Conservation (phyloP, 2,888 invertebrate genomes). For the Patella ulyssiponensis region DNA sequence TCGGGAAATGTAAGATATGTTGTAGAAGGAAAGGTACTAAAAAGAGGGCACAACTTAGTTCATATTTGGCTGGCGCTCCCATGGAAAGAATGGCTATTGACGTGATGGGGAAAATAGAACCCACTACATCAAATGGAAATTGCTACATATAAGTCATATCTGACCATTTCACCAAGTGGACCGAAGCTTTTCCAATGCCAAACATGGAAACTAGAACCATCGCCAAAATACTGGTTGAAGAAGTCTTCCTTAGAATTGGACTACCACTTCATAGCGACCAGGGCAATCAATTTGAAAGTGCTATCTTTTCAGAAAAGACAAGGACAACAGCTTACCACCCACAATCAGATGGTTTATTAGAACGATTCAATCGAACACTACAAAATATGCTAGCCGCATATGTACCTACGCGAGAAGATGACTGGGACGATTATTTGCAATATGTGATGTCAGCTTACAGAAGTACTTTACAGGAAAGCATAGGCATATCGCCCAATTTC, state of each 20-base stretch:
- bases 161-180: slow-evolving; percentile 32
- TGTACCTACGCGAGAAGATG: background rate
- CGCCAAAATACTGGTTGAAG: background rate
- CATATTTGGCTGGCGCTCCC: slow-evolving; percentile 23
- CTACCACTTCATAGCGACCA: background rate
- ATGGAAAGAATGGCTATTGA: slow-evolving; percentile 37
- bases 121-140: slow-evolving; percentile 25
- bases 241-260: slow-evolving; percentile 26
- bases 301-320: slow-evolving; percentile 20
- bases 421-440: background rate
- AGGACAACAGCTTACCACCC: slow-evolving; percentile 22
- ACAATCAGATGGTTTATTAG: slow-evolving; percentile 39
- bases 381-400: slow-evolving; percentile 27
- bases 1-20: background rate
- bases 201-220: slow-evolving; percentile 5
- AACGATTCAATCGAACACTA: slow-evolving; percentile 28
- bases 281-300: background rate
- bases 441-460: background rate
- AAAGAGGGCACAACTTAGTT: background rate
- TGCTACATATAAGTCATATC: slow-evolving; percentile 28
- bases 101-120: slow-evolving; percentile 28
- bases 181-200: slow-evolving; percentile 16
- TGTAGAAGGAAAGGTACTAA: background rate
- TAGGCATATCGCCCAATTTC: background rate
- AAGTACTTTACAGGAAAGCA: slow-evolving; percentile 1